Evolutionary conservation across 2,113 vertebrate genomes (phyloP).

Genomic region (Varanus salvator): DNA sequence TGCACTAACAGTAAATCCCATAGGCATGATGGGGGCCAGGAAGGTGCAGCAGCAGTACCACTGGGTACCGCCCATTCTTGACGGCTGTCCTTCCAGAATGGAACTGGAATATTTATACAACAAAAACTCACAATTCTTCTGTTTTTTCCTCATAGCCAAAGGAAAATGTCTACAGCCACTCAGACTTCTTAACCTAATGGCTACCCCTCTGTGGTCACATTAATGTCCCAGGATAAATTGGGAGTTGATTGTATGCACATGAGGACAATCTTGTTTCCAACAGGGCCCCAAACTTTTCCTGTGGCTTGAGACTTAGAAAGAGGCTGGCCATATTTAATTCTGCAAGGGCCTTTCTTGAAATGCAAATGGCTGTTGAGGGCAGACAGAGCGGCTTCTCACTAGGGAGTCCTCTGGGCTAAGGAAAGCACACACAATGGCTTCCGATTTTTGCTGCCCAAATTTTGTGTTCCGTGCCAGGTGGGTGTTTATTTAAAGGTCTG

Average conservation of each 20-base stretch:
- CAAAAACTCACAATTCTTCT: neutral
- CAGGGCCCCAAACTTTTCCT: neutral
- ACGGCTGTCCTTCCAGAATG: neutral
- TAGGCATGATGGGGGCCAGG: too few relatives aligned
- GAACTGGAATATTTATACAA: neutral
- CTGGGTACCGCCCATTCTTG: too few relatives aligned
- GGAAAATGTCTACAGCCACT: neutral
- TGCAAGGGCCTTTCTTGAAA: conserved; percentile 13
- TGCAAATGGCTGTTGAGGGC: neutral
- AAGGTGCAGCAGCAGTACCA: neutral
- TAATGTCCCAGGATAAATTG: rapidly evolving
- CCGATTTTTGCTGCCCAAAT: neutral
- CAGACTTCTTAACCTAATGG: neutral
- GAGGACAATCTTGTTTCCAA: neutral
- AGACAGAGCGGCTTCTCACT: conserved; percentile 1
- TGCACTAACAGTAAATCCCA: too few relatives aligned
- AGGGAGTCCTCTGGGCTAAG: neutral
- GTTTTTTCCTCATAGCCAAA: neutral
- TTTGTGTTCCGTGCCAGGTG: neutral
- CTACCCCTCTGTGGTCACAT: neutral
- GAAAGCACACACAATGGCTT: neutral
- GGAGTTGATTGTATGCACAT: neutral
- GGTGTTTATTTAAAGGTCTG: neutral
- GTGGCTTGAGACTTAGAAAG: neutral
- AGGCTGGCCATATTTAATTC: neutral